Base-by-base conservation (phyloP, 2,888 invertebrate species). In the Meiosimyza decipiens region DNA sequence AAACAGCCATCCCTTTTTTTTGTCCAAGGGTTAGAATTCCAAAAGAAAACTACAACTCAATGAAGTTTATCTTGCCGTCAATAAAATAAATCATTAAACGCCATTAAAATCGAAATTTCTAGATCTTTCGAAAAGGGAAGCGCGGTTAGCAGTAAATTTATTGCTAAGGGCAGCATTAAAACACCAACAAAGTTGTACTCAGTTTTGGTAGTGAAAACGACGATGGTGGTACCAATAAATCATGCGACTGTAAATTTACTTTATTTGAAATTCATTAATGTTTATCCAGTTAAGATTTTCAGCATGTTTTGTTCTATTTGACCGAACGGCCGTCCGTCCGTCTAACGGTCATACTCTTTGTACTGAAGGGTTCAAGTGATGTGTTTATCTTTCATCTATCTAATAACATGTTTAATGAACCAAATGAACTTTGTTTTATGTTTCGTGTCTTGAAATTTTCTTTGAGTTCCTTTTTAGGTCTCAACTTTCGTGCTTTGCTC, bases 61-160 rank as follows among this genome's bases (percentile, higher is more conserved):
- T 57, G 13, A 6, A 54, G 28, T 22, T 57, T 57, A 57, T n/a
- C 62, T 16, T 15, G 62, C 40, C 33, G 16, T n/a, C 33, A 13
- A n/a, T 28, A 18, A 28, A 60, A 60, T 60, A 33, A 60, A 60
- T 60, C 60, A 60, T 60, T 60, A 33, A 33, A 60, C 11, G 28
- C 60, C 60, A 60, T 60, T 60, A 60, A 33, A 59, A 33, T 60
- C 28, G 33, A 60, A 60, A 60, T 60, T 33, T 55, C 16, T 22
- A 55, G 18, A 15, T 22, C 11, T 18, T 55, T 0, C 7, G 1
- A 6, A 28, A n/a, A 54, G 13, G 54, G 16, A 13, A 54, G 16
- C 54, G 54, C 13, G 16, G 16, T n/a, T 54, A 54, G 54, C 16
- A 28, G 9, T 60, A n/a, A 28, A 54, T 16, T 54, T 54, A 60